Percentiles rank a stretch among this genome's conserved stretches.
Evolutionary conservation across 2,888 invertebrate species (phyloP).

Genomic region (Megastigmus dorsalis): DNA sequence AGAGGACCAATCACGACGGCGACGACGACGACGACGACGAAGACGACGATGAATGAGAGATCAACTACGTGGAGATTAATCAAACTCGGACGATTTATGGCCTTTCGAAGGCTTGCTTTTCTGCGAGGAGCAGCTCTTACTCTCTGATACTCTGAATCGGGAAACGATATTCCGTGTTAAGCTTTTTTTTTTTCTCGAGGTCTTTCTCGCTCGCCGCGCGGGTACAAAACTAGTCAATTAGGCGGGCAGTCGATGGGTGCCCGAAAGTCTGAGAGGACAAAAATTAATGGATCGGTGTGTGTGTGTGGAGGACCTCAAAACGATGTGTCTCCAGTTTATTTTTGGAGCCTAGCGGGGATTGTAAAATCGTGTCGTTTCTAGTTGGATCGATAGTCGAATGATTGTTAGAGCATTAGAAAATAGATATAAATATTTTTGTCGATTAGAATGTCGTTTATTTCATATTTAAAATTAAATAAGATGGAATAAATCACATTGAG

Average conservation of each 20-base stretch:
- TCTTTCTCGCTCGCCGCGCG: no score
- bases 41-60: constrained; percentile 21
- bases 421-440: no score
- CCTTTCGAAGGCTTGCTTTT: not conserved
- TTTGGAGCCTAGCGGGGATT: not conserved
- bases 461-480: no score
- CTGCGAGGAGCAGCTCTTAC: not conserved
- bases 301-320: not conserved
- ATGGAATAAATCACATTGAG: no score
- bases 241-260: constrained; percentile 20
- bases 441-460: no score
- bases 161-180: not conserved
- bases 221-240: constrained; percentile 54
- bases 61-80: constrained; percentile 41
- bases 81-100: constrained; percentile 47
- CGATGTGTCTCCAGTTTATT: not conserved
- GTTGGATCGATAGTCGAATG: no score
- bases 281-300: constrained; percentile 19
- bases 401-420: no score
- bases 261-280: constrained; percentile 5
- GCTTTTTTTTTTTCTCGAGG: no score
- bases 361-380: no score
- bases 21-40: no score
- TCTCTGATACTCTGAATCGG: not conserved
- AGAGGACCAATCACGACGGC: no score